These are phyloP conservation scores for Apodemia mormo DNA, from an alignment of 2,888 invertebrate genomes.

Conservation along the genomic window DNA sequence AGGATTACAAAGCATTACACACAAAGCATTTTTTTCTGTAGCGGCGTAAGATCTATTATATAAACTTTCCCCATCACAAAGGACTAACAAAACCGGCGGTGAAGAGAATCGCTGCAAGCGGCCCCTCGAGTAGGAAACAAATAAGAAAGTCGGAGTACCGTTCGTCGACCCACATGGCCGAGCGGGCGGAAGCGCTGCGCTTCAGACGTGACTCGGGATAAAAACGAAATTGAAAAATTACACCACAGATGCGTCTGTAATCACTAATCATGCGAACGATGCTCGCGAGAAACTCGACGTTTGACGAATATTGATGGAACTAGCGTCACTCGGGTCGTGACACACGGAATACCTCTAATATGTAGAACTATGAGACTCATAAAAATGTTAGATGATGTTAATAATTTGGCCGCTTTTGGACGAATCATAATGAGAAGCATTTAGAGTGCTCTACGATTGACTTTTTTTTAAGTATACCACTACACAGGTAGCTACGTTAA, in stretches of 20 bases:
- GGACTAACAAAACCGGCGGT: slow-evolving; percentile 22
- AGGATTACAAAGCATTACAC: not conserved
- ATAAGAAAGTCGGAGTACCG: slow-evolving; percentile 75
- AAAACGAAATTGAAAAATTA: slow-evolving; percentile 18
- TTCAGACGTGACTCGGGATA: slow-evolving; percentile 55
- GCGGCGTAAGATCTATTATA: not conserved
- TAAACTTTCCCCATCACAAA: slow-evolving; percentile 26
- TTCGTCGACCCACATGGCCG: slow-evolving; percentile 70
- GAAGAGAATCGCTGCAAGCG: not conserved
- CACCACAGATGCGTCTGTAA: slow-evolving; percentile 9
- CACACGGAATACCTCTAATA: too few relatives aligned
- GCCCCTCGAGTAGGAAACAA: slow-evolving; percentile 47
- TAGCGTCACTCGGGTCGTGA: not conserved
- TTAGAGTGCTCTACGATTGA: too few relatives aligned
- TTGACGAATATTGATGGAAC: not conserved
- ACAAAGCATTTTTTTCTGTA: slow-evolving; percentile 20
- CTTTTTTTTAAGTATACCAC: too few relatives aligned
- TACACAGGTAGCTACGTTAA: too few relatives aligned
- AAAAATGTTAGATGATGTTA: too few relatives aligned
- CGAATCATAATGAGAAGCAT: too few relatives aligned
- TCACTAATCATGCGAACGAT: slow-evolving; percentile 1
- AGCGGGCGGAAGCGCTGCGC: slow-evolving; percentile 34
- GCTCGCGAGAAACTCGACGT: not conserved
- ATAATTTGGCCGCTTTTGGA: too few relatives aligned
- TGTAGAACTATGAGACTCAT: too few relatives aligned